Evolutionary conservation across 2,888 invertebrate species (phyloP).

Genomic region (Strigamia transsilvanica): DNA sequence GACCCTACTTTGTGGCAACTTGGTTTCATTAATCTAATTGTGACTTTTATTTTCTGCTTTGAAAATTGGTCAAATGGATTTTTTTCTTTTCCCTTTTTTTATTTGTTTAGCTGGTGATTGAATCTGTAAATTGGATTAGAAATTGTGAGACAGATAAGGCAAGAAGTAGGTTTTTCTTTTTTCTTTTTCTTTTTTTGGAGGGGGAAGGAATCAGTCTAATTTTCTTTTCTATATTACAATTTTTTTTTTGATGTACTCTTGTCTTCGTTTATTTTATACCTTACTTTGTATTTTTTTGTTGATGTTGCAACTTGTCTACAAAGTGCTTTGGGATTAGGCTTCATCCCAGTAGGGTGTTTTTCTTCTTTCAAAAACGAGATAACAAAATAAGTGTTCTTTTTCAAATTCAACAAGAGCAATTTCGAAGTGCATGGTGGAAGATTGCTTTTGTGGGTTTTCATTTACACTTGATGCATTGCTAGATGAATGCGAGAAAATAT

Average conservation of each 20-base stretch:
- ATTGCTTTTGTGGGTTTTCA: slow-evolving; percentile 44
- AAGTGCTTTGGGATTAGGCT: slow-evolving; percentile 41
- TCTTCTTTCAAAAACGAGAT: not conserved
- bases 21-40: not conserved
- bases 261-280: not conserved
- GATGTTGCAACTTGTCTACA: slow-evolving; percentile 25
- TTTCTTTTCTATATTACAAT: slow-evolving; percentile 13
- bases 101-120: not conserved
- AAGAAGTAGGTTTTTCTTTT: not conserved
- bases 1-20: not conserved
- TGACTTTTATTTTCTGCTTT: not conserved
- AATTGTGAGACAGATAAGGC: not conserved
- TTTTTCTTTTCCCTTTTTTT: not conserved
- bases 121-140: not conserved
- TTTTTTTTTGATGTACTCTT: slow-evolving; percentile 24
- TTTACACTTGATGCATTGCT: slow-evolving; percentile 24
- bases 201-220: not conserved
- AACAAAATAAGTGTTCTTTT: not conserved
- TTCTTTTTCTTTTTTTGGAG: not conserved
- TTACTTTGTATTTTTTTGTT: not conserved
- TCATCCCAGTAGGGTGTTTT: slow-evolving; percentile 33
- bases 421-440: slow-evolving; percentile 4
- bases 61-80: not conserved
- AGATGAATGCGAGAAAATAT: slow-evolving; percentile 13
- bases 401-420: slow-evolving; percentile 42